phyloP scores from a whole-genome alignment of 2,888 invertebrate species.

The Hoplodrina ambigua region DNA sequence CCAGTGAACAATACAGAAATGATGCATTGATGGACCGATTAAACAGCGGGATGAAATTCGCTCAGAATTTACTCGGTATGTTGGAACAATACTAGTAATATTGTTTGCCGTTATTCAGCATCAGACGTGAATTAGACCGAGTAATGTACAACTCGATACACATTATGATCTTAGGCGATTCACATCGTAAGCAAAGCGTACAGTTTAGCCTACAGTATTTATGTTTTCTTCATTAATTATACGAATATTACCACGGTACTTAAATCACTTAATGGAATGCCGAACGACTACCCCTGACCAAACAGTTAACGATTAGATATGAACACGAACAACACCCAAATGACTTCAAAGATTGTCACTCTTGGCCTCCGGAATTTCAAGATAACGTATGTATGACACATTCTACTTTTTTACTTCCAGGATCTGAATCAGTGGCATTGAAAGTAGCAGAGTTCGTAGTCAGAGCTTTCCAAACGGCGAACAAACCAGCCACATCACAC shows the following conservation, averaged over 20 bases:
- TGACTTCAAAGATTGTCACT: background rate
- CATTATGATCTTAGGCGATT: slow-evolving; percentile 10
- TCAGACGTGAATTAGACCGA: slow-evolving; percentile 29
- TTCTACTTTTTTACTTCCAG: slow-evolving; percentile 63
- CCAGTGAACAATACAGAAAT: slow-evolving; percentile 72
- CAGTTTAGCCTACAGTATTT: background rate
- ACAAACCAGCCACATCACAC: slow-evolving; percentile 64
- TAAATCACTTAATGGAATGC: background rate
- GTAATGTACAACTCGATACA: slow-evolving; percentile 28
- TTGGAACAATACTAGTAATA: slow-evolving; percentile 36
- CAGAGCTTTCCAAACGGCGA: slow-evolving; percentile 80
- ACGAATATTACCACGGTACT: background rate
- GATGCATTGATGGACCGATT: slow-evolving; percentile 82
- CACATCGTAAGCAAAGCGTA: background rate
- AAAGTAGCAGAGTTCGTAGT: slow-evolving; percentile 88
- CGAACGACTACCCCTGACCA: background rate
- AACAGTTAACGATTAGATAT: background rate
- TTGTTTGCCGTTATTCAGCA: slow-evolving; percentile 15
- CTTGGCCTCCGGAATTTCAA: background rate
- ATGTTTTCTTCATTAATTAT: background rate
- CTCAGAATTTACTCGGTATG: slow-evolving; percentile 85
- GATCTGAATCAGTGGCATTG: slow-evolving; percentile 84
- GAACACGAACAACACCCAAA: background rate
- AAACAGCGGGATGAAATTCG: slow-evolving; percentile 84
- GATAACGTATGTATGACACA: background rate